Conservation (phyloP, 2,113 vertebrate genomes). For the Daboia siamensis region DNA sequence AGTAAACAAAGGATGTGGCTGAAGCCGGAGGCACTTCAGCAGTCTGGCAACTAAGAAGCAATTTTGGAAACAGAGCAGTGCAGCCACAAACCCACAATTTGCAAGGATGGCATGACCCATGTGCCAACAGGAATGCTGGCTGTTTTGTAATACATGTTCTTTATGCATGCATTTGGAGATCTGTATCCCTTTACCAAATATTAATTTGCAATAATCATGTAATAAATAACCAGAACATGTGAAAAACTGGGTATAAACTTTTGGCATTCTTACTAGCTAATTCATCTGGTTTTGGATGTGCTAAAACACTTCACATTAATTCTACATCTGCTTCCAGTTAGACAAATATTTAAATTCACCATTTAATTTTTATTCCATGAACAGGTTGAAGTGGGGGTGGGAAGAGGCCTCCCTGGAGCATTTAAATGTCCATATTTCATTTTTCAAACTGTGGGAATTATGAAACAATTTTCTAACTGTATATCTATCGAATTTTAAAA, state of each 20-base stretch:
- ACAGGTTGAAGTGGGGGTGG: neutral
- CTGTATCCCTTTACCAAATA: conserved; percentile 68
- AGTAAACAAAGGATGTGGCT: conserved; percentile 50
- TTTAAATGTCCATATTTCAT: neutral
- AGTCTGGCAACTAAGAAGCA: conserved; percentile 47
- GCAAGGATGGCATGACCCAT: conserved; percentile 49
- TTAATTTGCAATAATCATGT: conserved; percentile 61
- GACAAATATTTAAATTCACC: conserved; percentile 53
- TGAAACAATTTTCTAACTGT: neutral
- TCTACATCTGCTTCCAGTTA: conserved; percentile 40
- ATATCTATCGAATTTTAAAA: neutral
- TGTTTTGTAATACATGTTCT: neutral
- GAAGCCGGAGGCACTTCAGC: conserved; percentile 56
- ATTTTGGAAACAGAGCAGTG: conserved; percentile 52
- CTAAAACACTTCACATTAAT: conserved; percentile 47
- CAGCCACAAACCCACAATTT: conserved; percentile 48
- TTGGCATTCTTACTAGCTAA: conserved; percentile 58
- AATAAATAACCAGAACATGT: conserved; percentile 62
- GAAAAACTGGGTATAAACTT: conserved; percentile 60
- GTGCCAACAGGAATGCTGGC: conserved; percentile 56
- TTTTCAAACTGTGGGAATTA: neutral
- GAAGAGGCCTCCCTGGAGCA: neutral
- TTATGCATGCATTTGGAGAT: conserved; percentile 41
- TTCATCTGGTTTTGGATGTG: conserved; percentile 62
- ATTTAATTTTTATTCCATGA: conserved; percentile 56